phyloP scores from a whole-genome alignment of 2,113 vertebrate genomes.

The Nyctereutes procyonoides region DNA sequence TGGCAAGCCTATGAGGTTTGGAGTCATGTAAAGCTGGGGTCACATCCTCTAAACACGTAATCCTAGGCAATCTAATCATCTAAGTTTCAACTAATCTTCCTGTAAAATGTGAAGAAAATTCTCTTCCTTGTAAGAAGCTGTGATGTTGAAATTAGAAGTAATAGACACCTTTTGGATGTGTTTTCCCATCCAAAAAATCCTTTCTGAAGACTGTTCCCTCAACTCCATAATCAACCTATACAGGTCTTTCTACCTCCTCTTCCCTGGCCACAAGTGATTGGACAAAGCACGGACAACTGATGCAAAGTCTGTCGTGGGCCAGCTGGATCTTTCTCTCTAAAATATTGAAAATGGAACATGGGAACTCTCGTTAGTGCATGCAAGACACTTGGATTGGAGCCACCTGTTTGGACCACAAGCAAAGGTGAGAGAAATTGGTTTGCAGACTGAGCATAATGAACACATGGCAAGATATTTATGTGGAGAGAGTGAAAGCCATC shows the following conservation, averaged over 20 bases:
- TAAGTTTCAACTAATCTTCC: not conserved
- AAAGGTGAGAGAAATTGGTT: not conserved
- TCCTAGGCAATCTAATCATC: not conserved
- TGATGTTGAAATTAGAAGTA: not conserved
- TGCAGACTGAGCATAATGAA: not conserved
- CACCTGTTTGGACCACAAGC: not conserved
- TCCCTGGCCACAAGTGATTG: not conserved
- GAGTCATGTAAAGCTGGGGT: not conserved
- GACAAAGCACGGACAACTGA: not conserved
- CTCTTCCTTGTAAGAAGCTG: not conserved
- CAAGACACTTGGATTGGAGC: not conserved
- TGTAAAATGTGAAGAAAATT: not conserved
- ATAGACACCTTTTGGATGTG: not conserved
- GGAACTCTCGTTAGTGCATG: not conserved
- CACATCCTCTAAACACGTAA: not conserved
- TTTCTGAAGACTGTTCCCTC: not conserved
- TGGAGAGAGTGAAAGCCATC: not conserved
- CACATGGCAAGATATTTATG: not conserved
- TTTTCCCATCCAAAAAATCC: not conserved
- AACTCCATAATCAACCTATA: not conserved
- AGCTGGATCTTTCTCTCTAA: not conserved
- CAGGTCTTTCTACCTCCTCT: not conserved
- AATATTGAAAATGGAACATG: not conserved
- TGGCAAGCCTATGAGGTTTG: not conserved
- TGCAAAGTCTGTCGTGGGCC: not conserved